Base-by-base conservation (phyloP, 2,888 invertebrate species). In the Yponomeuta sedellus region DNA sequence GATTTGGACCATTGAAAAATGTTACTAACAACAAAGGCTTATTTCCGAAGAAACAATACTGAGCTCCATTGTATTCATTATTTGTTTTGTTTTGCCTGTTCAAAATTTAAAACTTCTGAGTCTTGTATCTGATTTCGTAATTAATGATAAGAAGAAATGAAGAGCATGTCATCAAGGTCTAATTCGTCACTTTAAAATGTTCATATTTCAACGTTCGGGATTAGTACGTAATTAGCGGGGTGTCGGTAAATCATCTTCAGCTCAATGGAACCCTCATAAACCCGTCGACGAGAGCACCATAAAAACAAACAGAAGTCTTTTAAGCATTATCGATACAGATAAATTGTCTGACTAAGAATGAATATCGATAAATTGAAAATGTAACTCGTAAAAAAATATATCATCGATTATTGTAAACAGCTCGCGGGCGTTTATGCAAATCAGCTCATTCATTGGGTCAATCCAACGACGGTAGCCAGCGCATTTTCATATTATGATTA, bases 371-470 rank as follows among this genome's bases (percentile, higher is more conserved):
- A 88, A 88, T 90, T 88, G 86, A 84, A 87, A 85, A 83, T 82
- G 84, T 81, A 78, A 85, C 83, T 83, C 83, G 81, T 89, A 88
- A 88, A 88, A 88, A 88, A 88, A 88, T 86, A 85, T 88, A 87
- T 88, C 84, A 86, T 88, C 86, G 87, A 88, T 89, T 86, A 86
- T 84, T 87, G 86, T 89, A 88, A 88, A 87, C 88, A 87, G 88
- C 89, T 86, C 83, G 86, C 83, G 88, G 90, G 87, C 87, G 84
- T 86, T 85, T 87, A 86, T 86, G 88, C 88, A 84, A 86, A 89
- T 85, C 81, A 80, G 79, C 78, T 79, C 79, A 80, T 78, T 83
- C 81, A 80, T 79, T 78, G 86, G 86, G 75, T 80, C 84, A 85
- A 86, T 82, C 82, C 83, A 86, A 82, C 81, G 71, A 83, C 88